A percentile compares a stretch with the other conserved stretches of the same genome.
Evolutionary conservation across 2,888 invertebrate genomes (phyloP).

Genomic region (Dendrolimus houi): DNA sequence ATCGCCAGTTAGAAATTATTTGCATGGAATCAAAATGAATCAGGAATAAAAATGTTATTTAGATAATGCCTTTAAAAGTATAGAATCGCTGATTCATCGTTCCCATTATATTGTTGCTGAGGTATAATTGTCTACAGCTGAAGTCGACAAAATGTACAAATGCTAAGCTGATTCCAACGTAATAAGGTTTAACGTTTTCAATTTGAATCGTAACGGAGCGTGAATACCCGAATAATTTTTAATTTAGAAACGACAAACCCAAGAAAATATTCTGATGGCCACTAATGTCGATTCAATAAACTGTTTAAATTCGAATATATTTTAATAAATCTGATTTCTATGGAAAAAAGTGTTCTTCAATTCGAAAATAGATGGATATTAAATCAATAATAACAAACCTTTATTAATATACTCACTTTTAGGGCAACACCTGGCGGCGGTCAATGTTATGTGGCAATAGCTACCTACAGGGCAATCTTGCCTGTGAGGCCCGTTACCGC

Average conservation of each 20-base stretch:
- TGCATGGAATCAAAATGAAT: slow-evolving; percentile 29
- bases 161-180: not conserved
- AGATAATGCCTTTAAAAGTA: not conserved
- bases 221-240: slow-evolving; percentile 4
- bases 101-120: slow-evolving; percentile 9
- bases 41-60: not conserved
- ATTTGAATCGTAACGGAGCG: slow-evolving; percentile 5
- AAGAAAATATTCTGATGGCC: not conserved
- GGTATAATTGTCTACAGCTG: slow-evolving; percentile 1
- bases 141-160: not conserved
- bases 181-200: slow-evolving; percentile 1
- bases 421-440: slow-evolving; percentile 90
- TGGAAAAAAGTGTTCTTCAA: not conserved
- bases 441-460: slow-evolving; percentile 90
- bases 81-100: slow-evolving; percentile 12
- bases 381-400: too few species aligned
- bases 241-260: slow-evolving; percentile 4
- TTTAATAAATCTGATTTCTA: slow-evolving; percentile 1
- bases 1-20: slow-evolving; percentile 43
- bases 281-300: slow-evolving; percentile 2
- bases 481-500: slow-evolving; percentile 86
- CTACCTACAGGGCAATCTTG: slow-evolving; percentile 89
- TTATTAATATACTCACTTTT: slow-evolving; percentile 78
- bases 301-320: slow-evolving; percentile 1
- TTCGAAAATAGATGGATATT: not conserved